phyloP scores from a whole-genome alignment of 2,888 invertebrate genomes.

The Hirtodrosophila cameraria region DNA sequence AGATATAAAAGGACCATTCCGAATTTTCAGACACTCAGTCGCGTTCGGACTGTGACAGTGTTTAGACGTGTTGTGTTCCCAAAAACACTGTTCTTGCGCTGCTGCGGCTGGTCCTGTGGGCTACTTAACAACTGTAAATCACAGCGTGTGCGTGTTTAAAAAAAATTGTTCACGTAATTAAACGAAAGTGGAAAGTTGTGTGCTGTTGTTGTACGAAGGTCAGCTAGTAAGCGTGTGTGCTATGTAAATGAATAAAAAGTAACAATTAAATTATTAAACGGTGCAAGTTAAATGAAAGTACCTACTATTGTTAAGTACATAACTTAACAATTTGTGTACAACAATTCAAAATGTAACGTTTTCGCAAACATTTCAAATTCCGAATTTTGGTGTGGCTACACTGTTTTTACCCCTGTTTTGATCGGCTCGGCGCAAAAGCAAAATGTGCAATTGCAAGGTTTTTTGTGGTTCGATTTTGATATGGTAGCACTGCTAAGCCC shows the following conservation, averaged over 20 bases:
- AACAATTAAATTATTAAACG: constrained; percentile 17
- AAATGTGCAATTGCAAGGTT: no score
- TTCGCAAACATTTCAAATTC: no score
- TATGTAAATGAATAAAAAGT: constrained; percentile 26
- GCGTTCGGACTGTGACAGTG: constrained; percentile 68
- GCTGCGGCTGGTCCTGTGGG: constrained; percentile 24
- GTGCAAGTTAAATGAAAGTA: constrained; percentile 1
- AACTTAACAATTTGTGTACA: background rate
- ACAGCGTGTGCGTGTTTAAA: constrained; percentile 60
- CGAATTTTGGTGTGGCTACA: background rate
- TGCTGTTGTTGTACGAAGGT: constrained; percentile 39
- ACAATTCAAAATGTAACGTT: constrained; percentile 1
- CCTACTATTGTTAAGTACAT: constrained; percentile 9
- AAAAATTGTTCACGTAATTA: constrained; percentile 57
- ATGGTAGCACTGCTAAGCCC: no score
- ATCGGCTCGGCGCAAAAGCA: background rate
- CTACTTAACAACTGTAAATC: constrained; percentile 30
- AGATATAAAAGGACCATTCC: constrained; percentile 56
- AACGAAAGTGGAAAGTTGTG: constrained; percentile 30
- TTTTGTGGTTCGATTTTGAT: no score
- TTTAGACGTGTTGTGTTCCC: constrained; percentile 28
- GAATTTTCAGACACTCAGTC: constrained; percentile 56
- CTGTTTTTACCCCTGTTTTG: background rate
- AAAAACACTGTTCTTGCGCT: background rate
- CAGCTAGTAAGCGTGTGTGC: constrained; percentile 31